These are phyloP conservation scores for Tolmerus cingulatus DNA, from an alignment of 2,888 invertebrate species.

Conservation along the genomic window DNA sequence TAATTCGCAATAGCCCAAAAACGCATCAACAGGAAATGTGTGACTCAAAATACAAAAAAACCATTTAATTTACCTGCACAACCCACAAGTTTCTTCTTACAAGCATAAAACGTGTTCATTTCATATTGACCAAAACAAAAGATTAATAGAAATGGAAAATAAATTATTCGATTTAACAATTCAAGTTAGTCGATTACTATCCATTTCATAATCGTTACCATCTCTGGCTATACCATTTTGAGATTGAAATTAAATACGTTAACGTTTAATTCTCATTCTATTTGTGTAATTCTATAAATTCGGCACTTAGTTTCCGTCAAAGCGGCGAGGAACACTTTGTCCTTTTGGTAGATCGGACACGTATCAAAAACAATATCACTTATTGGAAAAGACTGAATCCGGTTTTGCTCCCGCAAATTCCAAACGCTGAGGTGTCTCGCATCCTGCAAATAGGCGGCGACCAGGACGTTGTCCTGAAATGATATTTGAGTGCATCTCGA, in stretches of 20 bases:
- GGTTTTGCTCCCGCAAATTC: constrained; percentile 68
- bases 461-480: constrained; percentile 66
- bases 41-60: no score
- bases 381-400: constrained; percentile 68
- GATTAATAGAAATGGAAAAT: no score
- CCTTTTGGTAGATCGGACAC: constrained; percentile 68
- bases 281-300: constrained; percentile 67
- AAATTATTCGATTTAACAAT: no score
- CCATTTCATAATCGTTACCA: no score
- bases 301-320: constrained; percentile 73
- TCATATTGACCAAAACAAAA: no score
- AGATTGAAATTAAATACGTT: background rate
- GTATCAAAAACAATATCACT: constrained; percentile 75
- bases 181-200: no score
- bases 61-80: no score
- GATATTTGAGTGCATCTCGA: constrained; percentile 63
- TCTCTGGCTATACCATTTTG: no score
- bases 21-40: no score
- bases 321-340: constrained; percentile 68
- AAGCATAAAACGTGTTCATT: no score
- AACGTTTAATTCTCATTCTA: background rate
- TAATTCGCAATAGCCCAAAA: no score
- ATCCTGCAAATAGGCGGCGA: constrained; percentile 80
- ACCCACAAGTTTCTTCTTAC: no score
- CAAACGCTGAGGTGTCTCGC: constrained; percentile 72